Evolutionary conservation across 2,888 invertebrate species (phyloP).

Genomic region (Caenorhabditis auriculariae): DNA sequence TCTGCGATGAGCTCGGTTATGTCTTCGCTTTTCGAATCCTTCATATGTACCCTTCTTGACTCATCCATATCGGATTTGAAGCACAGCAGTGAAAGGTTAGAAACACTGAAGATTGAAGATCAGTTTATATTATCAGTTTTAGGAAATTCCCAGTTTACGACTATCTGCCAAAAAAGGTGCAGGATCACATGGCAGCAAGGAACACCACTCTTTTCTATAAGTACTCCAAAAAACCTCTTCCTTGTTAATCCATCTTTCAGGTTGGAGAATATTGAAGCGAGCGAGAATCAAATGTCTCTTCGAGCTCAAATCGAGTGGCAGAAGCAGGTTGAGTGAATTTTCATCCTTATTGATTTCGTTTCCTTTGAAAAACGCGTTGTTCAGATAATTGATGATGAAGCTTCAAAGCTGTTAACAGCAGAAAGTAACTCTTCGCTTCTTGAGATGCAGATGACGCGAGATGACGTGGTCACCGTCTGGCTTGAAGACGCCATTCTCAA

Average conservation of each 20-base stretch:
- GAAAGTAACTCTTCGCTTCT: constrained; percentile 21
- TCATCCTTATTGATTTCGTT: neutral
- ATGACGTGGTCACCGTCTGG: constrained; percentile 52
- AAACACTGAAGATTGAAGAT: neutral
- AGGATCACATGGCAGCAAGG: constrained; percentile 42
- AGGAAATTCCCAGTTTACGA: constrained; percentile 51
- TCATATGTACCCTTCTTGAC: constrained; percentile 15
- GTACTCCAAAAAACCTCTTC: neutral
- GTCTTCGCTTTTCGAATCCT: constrained; percentile 18
- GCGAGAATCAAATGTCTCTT: constrained; percentile 47
- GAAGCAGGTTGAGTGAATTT: constrained; percentile 11
- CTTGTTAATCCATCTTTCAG: constrained; percentile 10
- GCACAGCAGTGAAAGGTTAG: constrained; percentile 10
- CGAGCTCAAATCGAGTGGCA: constrained; percentile 53
- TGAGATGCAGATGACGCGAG: constrained; percentile 40
- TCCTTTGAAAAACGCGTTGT: too few species aligned
- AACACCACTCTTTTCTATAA: constrained; percentile 35
- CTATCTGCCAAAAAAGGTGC: constrained; percentile 48
- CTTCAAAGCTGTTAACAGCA: constrained; percentile 5
- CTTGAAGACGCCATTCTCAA: constrained; percentile 57
- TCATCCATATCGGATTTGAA: constrained; percentile 18
- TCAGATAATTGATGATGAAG: constrained; percentile 5
- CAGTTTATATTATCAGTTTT: constrained; percentile 11
- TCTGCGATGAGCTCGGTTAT: constrained; percentile 20
- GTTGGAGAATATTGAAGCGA: constrained; percentile 37